Base-by-base conservation (phyloP, 1,140 invertebrate genomes). In the Archivesica marissinica region DNA sequence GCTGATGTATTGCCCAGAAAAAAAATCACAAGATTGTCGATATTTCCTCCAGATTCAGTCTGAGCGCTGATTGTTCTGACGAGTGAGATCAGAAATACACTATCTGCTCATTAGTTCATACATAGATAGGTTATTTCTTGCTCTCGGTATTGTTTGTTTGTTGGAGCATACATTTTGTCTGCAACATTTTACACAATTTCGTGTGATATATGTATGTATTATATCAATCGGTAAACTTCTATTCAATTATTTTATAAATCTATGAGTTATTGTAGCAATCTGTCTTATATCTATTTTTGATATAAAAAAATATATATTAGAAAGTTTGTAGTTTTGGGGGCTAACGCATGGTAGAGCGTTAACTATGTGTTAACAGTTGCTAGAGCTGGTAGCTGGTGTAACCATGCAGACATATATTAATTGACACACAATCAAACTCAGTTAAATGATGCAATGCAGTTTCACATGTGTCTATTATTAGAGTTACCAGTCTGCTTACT, bases 131-230 rank as follows among this genome's bases (percentile, higher is more conserved):
- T 35, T 25, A 6, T 2, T 64, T 64, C n/a, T 1, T 64, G 28
- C 59, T 33, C 2, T 1, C 3, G 2, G 1, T 3, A 35, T 64
- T 64, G 15, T 64, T 64, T 64, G n/a, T 64, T 64, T 64, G 59
- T 64, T 64, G 30, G 38, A 20, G 59, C 23, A 64, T 64, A 35
- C 33, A 64, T 64, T n/a, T 64, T 64, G 59, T 64, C 59, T 64
- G 59, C 59, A 35, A 20, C 33, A 35, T 15, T 64, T 64, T 64
- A 64, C 9, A 35, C 2, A 33, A 64, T 35, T 64, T 64, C 59
- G 15, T 35, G 59, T 64, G 59, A 64, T 64, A 64, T 30, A 28
- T n/a, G 33, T 35, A 64, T 20, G 30, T 33, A 33, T 25, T 35
- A 6, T 25, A 64, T 64, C 59, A 35, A 64, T 64, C 59, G n/a